Conservation (phyloP, 1,140 invertebrate genomes). For the Subanguina moxae region DNA sequence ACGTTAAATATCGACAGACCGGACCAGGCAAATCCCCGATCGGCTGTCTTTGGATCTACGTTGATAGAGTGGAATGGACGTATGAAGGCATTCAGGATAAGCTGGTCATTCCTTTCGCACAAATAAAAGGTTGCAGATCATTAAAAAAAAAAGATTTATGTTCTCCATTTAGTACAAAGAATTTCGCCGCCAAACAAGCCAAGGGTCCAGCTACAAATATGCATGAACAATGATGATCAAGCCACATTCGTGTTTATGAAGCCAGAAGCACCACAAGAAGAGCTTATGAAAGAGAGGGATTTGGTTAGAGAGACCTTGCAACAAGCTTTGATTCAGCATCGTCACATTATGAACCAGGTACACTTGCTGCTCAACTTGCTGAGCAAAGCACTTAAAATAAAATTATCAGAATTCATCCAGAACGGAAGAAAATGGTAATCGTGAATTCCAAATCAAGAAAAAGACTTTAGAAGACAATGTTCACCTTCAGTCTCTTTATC, state of each 20-base stretch:
- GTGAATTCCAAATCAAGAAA: conserved; percentile 68
- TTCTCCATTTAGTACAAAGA: conserved; percentile 75
- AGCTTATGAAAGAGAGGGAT: conserved; percentile 83
- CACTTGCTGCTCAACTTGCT: background rate
- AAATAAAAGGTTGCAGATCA: conserved; percentile 38
- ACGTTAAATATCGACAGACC: conserved; percentile 51
- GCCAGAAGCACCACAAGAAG: conserved; percentile 71
- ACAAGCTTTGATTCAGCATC: conserved; percentile 87
- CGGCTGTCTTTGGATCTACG: conserved; percentile 36
- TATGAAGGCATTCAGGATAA: conserved; percentile 16
- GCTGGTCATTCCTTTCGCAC: conserved; percentile 41
- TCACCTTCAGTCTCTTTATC: conserved; percentile 74
- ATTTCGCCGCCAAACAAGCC: conserved; percentile 95
- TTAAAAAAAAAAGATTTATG: conserved; percentile 13
- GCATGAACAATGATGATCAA: conserved; percentile 79
- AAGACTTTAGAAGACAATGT: conserved; percentile 81
- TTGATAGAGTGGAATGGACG: conserved; percentile 43
- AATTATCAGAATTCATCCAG: conserved; percentile 58
- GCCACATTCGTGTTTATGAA: conserved; percentile 98
- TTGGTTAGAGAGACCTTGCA: conserved; percentile 86
- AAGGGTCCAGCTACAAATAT: conserved; percentile 96
- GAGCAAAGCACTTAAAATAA: background rate
- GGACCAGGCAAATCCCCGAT: conserved; percentile 57
- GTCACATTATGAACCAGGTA: conserved; percentile 85
- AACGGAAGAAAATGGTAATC: conserved; percentile 62